phyloP scores from a whole-genome alignment of 2,888 invertebrate genomes.

The Conistra vaccinii region DNA sequence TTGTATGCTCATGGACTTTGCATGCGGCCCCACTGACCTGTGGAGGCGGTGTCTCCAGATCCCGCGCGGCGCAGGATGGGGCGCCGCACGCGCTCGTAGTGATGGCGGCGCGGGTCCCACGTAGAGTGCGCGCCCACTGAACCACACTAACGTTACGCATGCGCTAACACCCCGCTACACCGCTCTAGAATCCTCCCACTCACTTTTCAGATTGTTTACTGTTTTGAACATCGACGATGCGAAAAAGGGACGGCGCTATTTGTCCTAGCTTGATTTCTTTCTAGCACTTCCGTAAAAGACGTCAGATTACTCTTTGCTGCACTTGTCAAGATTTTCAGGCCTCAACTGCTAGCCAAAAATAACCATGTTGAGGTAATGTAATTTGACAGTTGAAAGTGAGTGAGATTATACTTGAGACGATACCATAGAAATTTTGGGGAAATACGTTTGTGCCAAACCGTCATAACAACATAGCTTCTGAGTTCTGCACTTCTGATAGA shows the following conservation, averaged over 20 bases:
- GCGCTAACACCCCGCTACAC: conserved; percentile 83
- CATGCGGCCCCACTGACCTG: conserved; percentile 78
- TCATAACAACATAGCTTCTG: conserved; percentile 14
- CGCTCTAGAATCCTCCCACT: conserved; percentile 68
- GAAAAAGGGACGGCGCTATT: neutral
- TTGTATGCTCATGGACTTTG: conserved; percentile 30
- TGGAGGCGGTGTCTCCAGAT: conserved; percentile 93
- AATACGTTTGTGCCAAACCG: conserved; percentile 34
- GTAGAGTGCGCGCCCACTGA: conserved; percentile 92
- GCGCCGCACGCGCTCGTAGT: conserved; percentile 96
- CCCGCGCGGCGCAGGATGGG: conserved; percentile 92
- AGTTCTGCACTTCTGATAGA: neutral
- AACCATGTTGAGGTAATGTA: neutral
- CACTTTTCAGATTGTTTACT: conserved; percentile 3
- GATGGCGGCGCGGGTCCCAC: conserved; percentile 97
- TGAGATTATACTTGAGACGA: conserved; percentile 70
- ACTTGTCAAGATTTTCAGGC: neutral
- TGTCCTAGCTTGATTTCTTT: neutral
- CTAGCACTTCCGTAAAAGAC: neutral
- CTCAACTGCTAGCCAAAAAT: neutral
- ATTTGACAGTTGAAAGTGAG: conserved; percentile 18
- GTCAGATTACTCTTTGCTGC: too few relatives aligned
- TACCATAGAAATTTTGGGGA: conserved; percentile 50
- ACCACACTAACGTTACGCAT: conserved; percentile 90
- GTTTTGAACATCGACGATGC: neutral